Percentiles rank a stretch among this genome's conserved stretches.
These are phyloP conservation scores for Camponotus fellah DNA, from an alignment of 2,888 invertebrate genomes.

Conservation along the genomic window DNA sequence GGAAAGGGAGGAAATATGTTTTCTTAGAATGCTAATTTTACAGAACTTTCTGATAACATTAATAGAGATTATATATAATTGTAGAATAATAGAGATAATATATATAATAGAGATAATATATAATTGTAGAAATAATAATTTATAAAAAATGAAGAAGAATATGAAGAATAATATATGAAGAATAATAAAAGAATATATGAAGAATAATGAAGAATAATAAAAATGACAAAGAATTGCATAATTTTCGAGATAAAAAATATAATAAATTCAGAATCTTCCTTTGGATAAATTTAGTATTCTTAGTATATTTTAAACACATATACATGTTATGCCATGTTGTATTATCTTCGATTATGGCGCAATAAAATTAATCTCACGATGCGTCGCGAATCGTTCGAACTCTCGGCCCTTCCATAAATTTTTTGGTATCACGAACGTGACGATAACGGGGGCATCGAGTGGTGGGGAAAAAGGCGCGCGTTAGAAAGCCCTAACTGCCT, in stretches of 20 bases:
- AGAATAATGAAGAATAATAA: background rate
- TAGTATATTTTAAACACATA: background rate
- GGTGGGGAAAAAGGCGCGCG: constrained; percentile 69
- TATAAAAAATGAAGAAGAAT: background rate
- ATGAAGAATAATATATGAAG: too few species aligned
- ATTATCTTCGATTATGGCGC: background rate
- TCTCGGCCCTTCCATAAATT: constrained; percentile 33
- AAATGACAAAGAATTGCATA: background rate
- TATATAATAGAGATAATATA: background rate
- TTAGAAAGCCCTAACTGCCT: constrained; percentile 75
- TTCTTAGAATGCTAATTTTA: constrained; percentile 1
- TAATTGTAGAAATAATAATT: background rate
- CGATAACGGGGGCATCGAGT: constrained; percentile 56
- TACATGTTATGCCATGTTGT: background rate
- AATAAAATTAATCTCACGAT: background rate
- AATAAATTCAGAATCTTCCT: background rate
- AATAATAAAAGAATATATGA: too few species aligned
- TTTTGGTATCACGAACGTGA: constrained; percentile 42
- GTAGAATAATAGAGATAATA: background rate
- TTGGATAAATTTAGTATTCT: background rate
- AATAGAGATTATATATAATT: too few species aligned
- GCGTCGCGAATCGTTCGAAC: constrained; percentile 5
- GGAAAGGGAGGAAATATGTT: background rate
- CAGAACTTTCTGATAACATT: background rate
- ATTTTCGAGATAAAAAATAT: background rate